Evolutionary conservation across 2,888 invertebrate species (phyloP), one percentile per base, ranked within the genome.

Genomic region (Ophioninae sp.): DNA sequence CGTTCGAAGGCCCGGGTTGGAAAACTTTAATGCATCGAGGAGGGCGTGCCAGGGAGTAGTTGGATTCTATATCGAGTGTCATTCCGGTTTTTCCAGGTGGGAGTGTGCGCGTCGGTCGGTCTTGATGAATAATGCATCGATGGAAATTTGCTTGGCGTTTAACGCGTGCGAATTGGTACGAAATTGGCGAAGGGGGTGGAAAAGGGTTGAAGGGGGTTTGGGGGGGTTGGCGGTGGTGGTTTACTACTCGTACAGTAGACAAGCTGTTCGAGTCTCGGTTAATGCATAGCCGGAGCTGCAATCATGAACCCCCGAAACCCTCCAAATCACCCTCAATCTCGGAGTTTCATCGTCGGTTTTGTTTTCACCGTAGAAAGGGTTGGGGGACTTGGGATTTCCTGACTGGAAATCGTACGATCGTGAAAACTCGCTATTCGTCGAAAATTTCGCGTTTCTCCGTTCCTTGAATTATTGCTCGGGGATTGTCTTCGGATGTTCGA

Each of bases 101-200:
- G 56, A 68, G 73, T 58, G 65, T 59, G 22, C 8, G 44, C 61
- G 23, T 64, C 37, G 59, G 44, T 64, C 17, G 51, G 13, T 56
- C 69, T 63, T 79, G 78, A 85, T 85, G 86, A 86, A 86, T 86
- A 86, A 86, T 86, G 78, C 71, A 86, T 85, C 82, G 78, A 78
- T 78, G 63, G 30, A 78, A 82, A 82, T 82, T 82, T 82, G 82
- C 82, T 67, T 82, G 82, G 78, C 82, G 78, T 82, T 82, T 82
- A 82, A 82, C 78, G 82, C 74, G 82, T 74, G 78, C 82, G 78
- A 78, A 74, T 82, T 78, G 79, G 79, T 79, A 78, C 72, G 67
- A 85, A 82, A 85, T 86, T 86, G 82, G 78, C 74, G 73, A 56
- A 63, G 73, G 68, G 6, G 23, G 30, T 30, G 30, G 30, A 30